These are phyloP conservation scores for Nysson spinosus DNA, from an alignment of 2,888 invertebrate genomes.

Conservation along the genomic window DNA sequence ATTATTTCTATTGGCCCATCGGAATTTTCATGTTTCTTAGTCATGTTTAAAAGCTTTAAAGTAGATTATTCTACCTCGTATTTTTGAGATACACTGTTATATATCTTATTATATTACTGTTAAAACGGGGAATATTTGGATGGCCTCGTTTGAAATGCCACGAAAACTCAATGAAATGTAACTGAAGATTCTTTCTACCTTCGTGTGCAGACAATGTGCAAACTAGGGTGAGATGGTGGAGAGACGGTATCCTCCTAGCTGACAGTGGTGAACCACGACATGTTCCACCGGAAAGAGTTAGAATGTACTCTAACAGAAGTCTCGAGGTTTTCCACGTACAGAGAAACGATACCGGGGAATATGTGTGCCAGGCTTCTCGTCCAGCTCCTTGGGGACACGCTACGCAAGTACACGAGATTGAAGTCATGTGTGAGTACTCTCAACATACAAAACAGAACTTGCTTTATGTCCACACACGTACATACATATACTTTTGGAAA, in stretches of 20 bases:
- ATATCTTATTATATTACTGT: no score
- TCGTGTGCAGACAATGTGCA: conserved; percentile 38
- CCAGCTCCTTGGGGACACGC: conserved; percentile 84
- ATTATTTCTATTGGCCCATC: no score
- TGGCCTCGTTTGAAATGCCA: no score
- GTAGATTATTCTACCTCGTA: no score
- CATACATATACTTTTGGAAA: not conserved
- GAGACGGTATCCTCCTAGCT: conserved; percentile 79
- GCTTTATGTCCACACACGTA: not conserved
- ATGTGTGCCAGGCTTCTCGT: conserved; percentile 83
- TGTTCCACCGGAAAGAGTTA: conserved; percentile 78
- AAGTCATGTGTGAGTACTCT: conserved; percentile 85
- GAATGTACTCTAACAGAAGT: conserved; percentile 85
- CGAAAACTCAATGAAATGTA: not conserved
- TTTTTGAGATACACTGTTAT: no score
- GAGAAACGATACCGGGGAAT: conserved; percentile 82
- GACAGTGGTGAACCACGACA: conserved; percentile 80
- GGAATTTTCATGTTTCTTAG: no score
- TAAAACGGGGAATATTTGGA: no score
- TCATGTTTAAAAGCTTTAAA: no score
- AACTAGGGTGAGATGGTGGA: conserved; percentile 72
- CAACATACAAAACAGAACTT: not conserved
- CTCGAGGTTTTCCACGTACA: conserved; percentile 81
- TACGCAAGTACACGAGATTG: conserved; percentile 86
- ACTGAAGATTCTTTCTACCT: not conserved